A percentile compares a stretch with the other conserved stretches of the same genome.
Conservation (phyloP, 2,113 vertebrate species). For the Zeus faber region DNA sequence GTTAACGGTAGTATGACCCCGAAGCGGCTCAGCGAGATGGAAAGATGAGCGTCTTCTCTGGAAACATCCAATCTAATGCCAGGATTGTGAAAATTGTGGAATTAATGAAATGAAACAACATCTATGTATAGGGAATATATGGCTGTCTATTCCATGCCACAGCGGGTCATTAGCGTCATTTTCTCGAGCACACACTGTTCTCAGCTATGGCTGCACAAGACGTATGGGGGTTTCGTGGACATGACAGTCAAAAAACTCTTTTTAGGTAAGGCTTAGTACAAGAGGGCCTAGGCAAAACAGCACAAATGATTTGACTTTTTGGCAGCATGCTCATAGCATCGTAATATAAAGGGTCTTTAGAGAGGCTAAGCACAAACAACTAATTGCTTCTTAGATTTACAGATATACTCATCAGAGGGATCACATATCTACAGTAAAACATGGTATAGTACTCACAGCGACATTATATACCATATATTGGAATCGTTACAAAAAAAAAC, state of each 20-base stretch:
- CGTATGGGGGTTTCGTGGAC: constrained; percentile 10
- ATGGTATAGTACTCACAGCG: constrained; percentile 59
- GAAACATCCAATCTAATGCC: constrained; percentile 11
- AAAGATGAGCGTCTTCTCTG: neutral
- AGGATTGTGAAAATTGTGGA: constrained; percentile 37
- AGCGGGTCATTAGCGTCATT: constrained; percentile 28
- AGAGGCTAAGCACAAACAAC: constrained; percentile 42
- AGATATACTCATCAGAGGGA: constrained; percentile 37
- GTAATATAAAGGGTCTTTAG: constrained; percentile 38
- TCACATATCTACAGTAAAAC: constrained; percentile 51
- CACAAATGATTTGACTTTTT: constrained; percentile 41
- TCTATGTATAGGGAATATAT: constrained; percentile 41
- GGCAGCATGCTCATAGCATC: constrained; percentile 60
- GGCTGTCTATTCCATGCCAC: constrained; percentile 69
- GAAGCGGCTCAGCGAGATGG: constrained; percentile 13
- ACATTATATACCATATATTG: constrained; percentile 29
- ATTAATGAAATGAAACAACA: constrained; percentile 41
- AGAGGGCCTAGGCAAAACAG: constrained; percentile 33
- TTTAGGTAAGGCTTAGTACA: constrained; percentile 35
- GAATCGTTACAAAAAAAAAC: too few species aligned
- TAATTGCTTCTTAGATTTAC: constrained; percentile 38
- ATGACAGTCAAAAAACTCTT: neutral
- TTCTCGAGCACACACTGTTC: constrained; percentile 13
- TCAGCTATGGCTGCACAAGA: constrained; percentile 11
- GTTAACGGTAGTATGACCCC: too few species aligned